phyloP scores from a whole-genome alignment of 2,888 invertebrate species.

The Metopia argyrocephala region DNA sequence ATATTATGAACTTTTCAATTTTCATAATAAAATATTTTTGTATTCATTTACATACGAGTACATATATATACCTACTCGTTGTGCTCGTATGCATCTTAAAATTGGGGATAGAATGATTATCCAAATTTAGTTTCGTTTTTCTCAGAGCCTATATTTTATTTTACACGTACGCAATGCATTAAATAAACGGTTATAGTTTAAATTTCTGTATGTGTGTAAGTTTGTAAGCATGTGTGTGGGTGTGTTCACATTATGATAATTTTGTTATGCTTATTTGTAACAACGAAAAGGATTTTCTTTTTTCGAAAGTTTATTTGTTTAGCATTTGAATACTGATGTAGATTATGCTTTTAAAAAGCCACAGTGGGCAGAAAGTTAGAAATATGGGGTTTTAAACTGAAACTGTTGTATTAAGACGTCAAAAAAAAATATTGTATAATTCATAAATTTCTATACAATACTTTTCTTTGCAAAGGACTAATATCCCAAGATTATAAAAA shows the following conservation, averaged over 20 bases:
- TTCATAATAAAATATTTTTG: constrained; percentile 57
- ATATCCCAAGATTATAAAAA: too few species aligned
- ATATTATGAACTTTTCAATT: constrained; percentile 72
- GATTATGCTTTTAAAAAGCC: constrained; percentile 21
- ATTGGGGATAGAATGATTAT: neutral
- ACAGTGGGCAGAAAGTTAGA: constrained; percentile 22
- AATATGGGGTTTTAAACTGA: too few species aligned
- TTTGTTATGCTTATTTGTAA: constrained; percentile 58
- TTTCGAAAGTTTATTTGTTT: constrained; percentile 42
- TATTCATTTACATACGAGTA: constrained; percentile 66
- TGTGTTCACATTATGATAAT: constrained; percentile 47
- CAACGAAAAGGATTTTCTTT: constrained; percentile 54
- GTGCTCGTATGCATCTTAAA: neutral
- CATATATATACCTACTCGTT: constrained; percentile 3
- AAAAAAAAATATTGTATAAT: too few species aligned
- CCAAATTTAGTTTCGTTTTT: constrained; percentile 33
- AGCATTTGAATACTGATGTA: constrained; percentile 50
- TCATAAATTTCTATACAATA: too few species aligned
- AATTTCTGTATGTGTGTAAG: neutral
- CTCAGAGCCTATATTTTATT: constrained; percentile 46
- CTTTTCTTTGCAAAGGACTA: too few species aligned
- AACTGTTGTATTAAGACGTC: too few species aligned
- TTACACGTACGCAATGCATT: neutral
- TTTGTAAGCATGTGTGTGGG: neutral
- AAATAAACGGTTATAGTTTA: neutral